phyloP scores from a whole-genome alignment of 2,113 vertebrate species.

The Pelusios castaneus region DNA sequence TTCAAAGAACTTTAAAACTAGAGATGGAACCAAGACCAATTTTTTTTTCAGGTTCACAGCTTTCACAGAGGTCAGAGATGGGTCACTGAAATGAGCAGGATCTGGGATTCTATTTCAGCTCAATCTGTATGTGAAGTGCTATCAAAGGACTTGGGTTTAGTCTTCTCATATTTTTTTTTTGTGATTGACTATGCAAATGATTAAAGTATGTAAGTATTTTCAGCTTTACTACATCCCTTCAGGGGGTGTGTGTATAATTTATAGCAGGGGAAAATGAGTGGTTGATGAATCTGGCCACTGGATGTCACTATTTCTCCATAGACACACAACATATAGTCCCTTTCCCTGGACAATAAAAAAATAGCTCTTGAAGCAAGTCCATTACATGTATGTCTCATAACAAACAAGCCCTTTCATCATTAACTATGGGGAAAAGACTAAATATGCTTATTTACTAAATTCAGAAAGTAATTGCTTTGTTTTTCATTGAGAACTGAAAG shows the following conservation, averaged over 20 bases:
- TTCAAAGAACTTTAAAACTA: neutral
- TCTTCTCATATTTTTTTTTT: neutral
- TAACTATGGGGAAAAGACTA: neutral
- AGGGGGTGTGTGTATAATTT: fast-evolving
- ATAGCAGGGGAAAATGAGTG: no score
- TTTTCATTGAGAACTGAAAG: neutral
- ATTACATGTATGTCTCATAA: neutral
- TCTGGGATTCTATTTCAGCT: neutral
- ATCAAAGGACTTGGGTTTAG: neutral
- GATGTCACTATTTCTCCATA: conserved; percentile 71
- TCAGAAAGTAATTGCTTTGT: neutral
- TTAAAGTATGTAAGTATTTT: neutral
- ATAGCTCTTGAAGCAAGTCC: neutral
- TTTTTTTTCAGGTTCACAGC: fast-evolving
- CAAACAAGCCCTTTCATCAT: conserved; percentile 6
- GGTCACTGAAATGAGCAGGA: neutral
- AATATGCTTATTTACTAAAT: neutral
- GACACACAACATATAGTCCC: fast-evolving
- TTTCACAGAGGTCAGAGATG: neutral
- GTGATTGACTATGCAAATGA: fast-evolving
- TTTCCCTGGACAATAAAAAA: neutral
- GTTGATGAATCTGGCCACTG: neutral
- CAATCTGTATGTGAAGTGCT: neutral
- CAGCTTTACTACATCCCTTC: neutral
- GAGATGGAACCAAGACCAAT: neutral